Percentiles rank a stretch among this genome's conserved stretches.
These are phyloP conservation scores for Hippolais icterina DNA, from an alignment of 2,113 vertebrate genomes.

Conservation along the genomic window DNA sequence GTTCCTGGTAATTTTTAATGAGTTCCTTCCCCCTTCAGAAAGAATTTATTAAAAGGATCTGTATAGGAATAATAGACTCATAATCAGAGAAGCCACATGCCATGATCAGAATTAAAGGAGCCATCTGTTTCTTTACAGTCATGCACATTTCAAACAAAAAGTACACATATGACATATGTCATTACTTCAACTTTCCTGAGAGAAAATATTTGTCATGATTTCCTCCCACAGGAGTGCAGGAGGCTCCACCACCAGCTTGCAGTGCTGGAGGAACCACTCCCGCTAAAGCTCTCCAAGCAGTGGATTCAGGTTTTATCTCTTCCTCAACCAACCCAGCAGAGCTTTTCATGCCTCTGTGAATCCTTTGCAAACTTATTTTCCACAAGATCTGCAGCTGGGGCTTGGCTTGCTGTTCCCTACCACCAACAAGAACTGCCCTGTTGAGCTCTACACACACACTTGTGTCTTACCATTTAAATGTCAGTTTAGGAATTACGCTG, in stretches of 20 bases:
- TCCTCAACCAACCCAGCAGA: neutral
- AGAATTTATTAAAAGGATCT: neutral
- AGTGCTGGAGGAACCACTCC: neutral
- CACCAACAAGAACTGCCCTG: neutral
- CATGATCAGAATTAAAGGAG: conserved; percentile 29
- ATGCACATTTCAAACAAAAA: conserved; percentile 46
- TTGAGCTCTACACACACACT: neutral
- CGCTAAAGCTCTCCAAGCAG: neutral
- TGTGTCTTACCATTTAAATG: neutral
- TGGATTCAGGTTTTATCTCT: neutral
- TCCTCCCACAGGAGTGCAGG: neutral
- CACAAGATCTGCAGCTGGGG: neutral
- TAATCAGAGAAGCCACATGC: neutral
- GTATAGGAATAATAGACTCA: neutral
- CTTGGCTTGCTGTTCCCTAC: neutral
- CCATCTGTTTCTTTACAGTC: conserved; percentile 63
- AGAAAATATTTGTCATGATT: conserved; percentile 43
- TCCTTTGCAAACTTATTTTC: neutral
- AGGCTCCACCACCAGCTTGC: neutral
- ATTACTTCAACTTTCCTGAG: conserved; percentile 42
- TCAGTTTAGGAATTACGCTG: neutral
- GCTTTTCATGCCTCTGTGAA: neutral
- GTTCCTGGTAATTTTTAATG: neutral
- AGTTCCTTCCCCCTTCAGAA: neutral
- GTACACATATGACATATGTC: conserved; percentile 42